phyloP scores from a whole-genome alignment of 2,888 invertebrate species.

The Lumbricus terrestris region DNA sequence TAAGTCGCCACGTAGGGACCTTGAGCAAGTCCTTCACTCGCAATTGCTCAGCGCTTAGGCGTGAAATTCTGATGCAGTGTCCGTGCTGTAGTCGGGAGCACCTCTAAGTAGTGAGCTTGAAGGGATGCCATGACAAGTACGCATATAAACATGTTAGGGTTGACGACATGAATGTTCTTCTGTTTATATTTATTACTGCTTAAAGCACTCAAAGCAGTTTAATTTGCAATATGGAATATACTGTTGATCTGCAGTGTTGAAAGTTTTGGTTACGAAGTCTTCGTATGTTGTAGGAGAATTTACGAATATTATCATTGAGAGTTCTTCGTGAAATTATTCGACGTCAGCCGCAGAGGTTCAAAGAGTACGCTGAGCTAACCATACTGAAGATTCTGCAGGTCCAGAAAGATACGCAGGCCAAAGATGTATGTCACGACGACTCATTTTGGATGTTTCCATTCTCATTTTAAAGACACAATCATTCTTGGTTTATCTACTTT shows the following conservation, averaged over 20 bases:
- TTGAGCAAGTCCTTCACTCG: no score
- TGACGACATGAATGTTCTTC: no score
- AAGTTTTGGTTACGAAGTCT: background rate
- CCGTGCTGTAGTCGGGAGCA: no score
- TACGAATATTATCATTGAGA: slow-evolving; percentile 70
- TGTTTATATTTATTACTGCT: background rate
- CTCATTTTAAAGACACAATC: background rate
- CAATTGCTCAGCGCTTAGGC: no score
- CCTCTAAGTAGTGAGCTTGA: no score
- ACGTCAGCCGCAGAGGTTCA: slow-evolving; percentile 75
- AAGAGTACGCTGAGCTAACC: slow-evolving; percentile 85
- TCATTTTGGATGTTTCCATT: background rate
- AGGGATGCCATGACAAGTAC: no score
- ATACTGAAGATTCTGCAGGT: slow-evolving; percentile 84
- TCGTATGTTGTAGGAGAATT: slow-evolving; percentile 47
- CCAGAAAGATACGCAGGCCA: slow-evolving; percentile 65
- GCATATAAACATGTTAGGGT: no score
- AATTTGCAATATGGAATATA: background rate
- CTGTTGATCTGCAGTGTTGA: background rate
- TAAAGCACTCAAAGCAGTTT: background rate
- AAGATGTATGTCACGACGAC: background rate
- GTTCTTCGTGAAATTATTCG: slow-evolving; percentile 82
- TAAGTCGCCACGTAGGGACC: no score
- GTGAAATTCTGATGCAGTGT: no score
- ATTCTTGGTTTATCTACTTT: no score